Percentiles rank a stretch among this genome's conserved stretches.
phyloP scores from a whole-genome alignment of 2,113 vertebrate genomes.

The Puffinus mauretanicus region DNA sequence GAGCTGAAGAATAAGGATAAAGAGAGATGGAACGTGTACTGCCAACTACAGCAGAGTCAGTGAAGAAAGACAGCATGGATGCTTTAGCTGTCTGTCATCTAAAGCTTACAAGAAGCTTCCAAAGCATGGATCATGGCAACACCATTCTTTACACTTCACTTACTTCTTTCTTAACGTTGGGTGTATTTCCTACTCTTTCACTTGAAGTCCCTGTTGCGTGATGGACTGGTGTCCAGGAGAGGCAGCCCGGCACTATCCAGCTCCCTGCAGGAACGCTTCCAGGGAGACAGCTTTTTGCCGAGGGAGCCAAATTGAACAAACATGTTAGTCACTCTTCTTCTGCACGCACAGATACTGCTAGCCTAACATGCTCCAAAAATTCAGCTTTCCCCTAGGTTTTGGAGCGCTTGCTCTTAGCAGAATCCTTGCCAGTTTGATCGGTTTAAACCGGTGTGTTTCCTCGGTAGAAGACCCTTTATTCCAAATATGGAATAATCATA shows the following conservation, averaged over 20 bases:
- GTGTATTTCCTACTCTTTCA: background rate
- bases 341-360: accelerated
- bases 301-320: background rate
- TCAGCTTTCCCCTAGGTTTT: background rate
- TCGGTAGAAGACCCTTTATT: background rate
- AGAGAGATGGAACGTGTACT: background rate
- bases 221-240: background rate
- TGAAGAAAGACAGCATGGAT: background rate
- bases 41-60: background rate
- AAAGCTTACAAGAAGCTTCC: background rate
- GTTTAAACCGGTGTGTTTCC: background rate
- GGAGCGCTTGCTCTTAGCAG: background rate
- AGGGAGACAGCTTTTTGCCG: background rate
- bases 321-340: background rate
- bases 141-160: background rate
- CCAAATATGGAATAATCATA: background rate
- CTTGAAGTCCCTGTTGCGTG: accelerated
- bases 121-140: background rate
- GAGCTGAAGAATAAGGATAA: background rate
- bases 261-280: background rate
- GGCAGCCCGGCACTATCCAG: background rate
- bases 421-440: background rate
- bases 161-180: background rate
- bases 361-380: background rate
- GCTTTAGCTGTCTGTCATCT: background rate